These are phyloP conservation scores for Lasioglossum villosulum DNA, from an alignment of 2,888 invertebrate species.

Conservation along the genomic window DNA sequence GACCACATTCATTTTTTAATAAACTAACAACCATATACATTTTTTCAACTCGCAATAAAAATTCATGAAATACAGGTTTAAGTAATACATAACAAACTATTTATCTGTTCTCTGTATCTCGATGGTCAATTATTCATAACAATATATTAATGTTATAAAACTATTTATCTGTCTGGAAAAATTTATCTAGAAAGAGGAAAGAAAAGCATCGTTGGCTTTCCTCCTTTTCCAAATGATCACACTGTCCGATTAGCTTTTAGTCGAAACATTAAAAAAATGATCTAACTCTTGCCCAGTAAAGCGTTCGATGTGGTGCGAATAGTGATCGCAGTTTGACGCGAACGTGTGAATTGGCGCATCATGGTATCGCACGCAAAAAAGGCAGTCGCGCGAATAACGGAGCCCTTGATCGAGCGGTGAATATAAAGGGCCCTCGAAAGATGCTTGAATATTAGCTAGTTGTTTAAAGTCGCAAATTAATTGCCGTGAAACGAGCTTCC, in stretches of 20 bases:
- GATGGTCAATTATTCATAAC: too few species aligned
- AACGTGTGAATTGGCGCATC: neutral
- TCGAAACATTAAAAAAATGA: neutral
- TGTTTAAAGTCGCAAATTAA: conserved; percentile 18
- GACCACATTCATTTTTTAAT: too few species aligned
- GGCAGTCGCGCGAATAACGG: neutral
- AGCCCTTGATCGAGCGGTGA: neutral
- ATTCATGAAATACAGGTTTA: too few species aligned
- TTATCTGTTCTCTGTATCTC: too few species aligned
- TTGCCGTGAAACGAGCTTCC: neutral
- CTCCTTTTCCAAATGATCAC: too few species aligned
- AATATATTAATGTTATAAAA: too few species aligned
- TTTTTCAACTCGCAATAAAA: too few species aligned
- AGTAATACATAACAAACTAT: too few species aligned
- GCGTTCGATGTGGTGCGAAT: neutral
- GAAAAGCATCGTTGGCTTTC: too few species aligned
- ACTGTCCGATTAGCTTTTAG: neutral
- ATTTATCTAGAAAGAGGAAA: too few species aligned
- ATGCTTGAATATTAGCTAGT: neutral
- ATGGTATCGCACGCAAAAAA: neutral
- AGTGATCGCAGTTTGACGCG: neutral
- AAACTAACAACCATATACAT: too few species aligned
- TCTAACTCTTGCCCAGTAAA: neutral
- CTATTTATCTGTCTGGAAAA: too few species aligned
- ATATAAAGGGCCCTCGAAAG: neutral